These are phyloP conservation scores for Scolopax rusticola DNA, from an alignment of 2,797 vertebrate species.

Conservation along the genomic window DNA sequence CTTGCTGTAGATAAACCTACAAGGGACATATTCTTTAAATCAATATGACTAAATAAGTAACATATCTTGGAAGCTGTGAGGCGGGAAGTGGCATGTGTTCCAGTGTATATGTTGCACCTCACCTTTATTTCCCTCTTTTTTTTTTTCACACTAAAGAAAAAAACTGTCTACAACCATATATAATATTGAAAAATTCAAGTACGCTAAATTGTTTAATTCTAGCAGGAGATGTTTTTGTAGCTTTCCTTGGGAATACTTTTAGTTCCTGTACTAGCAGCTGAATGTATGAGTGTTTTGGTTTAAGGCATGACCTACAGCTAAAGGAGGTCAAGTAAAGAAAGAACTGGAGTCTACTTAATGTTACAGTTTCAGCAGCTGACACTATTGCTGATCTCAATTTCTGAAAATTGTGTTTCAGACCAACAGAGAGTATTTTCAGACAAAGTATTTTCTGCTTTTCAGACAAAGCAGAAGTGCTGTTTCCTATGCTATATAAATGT, in stretches of 20 bases:
- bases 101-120: background rate
- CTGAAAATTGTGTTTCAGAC: conserved; percentile 47
- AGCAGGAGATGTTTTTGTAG: background rate
- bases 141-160: background rate
- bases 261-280: background rate
- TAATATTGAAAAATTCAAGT: background rate
- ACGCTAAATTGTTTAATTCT: background rate
- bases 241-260: background rate
- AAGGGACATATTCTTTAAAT: background rate
- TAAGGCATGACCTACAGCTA: background rate
- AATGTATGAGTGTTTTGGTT: background rate
- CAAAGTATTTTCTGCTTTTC: background rate
- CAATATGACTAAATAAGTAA: background rate
- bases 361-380: conserved; percentile 27
- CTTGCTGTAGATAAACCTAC: background rate
- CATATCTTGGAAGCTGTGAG: background rate
- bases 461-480: background rate
- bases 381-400: conserved; percentile 52
- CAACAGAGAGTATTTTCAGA: background rate
- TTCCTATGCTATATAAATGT: background rate
- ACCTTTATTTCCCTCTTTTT: background rate
- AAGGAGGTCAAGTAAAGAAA: background rate
- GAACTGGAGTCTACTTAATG: background rate
- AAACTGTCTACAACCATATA: background rate
- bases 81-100: background rate